These are phyloP conservation scores for Synanceia verrucosa DNA, from an alignment of 2,797 vertebrate genomes.

Conservation along the genomic window DNA sequence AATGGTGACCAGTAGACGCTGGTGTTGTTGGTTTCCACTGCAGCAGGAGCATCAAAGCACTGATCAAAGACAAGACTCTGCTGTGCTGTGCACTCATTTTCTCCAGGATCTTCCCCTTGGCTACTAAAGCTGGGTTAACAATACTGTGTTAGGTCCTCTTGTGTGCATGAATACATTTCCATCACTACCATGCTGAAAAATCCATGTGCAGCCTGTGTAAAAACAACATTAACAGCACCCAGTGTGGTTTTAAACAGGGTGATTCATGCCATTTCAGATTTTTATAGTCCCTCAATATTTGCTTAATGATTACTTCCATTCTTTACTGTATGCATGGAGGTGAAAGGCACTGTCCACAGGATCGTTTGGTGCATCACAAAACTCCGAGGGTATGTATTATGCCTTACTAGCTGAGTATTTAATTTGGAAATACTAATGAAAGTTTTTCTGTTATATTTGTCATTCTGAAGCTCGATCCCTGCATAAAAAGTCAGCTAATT, in stretches of 20 bases:
- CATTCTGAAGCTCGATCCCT: neutral
- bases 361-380: neutral
- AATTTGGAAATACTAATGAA: neutral
- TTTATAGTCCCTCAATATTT: conserved; percentile 18
- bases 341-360: neutral
- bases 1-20: conserved; percentile 17
- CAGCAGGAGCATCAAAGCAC: conserved; percentile 41
- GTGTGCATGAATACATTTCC: neutral
- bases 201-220: neutral
- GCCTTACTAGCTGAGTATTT: neutral
- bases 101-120: conserved; percentile 15
- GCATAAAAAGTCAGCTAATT: neutral
- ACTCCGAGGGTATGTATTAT: neutral
- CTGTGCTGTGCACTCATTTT: conserved; percentile 1
- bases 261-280: conserved; percentile 30
- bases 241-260: neutral
- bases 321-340: conserved; percentile 8
- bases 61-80: conserved; percentile 40
- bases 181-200: neutral
- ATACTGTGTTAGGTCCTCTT: neutral
- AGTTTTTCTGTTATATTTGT: neutral
- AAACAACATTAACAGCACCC: conserved; percentile 10
- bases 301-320: conserved; percentile 17
- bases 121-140: conserved; percentile 1
- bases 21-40: conserved; percentile 35